A percentile compares a stretch with the other conserved stretches of the same genome.
phyloP scores from a whole-genome alignment of 2,888 invertebrate species.

The Limnephilus lunatus region DNA sequence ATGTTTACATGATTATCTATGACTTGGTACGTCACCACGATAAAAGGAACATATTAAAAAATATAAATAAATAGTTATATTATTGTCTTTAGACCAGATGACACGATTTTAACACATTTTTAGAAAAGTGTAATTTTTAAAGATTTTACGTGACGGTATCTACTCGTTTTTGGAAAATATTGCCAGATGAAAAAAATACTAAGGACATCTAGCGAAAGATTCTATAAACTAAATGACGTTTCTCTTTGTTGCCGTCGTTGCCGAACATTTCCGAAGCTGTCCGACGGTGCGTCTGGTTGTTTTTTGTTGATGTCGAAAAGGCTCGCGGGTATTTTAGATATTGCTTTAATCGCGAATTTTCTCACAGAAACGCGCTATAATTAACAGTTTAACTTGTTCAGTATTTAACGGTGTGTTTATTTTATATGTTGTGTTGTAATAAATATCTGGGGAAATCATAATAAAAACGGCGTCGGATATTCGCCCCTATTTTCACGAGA shows the following conservation, averaged over 20 bases:
- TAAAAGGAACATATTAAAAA: not conserved
- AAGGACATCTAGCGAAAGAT: slow-evolving; percentile 15
- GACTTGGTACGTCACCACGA: not conserved
- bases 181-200: slow-evolving; percentile 25
- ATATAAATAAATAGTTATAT: not conserved
- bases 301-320: not conserved
- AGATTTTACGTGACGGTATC: not conserved
- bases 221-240: slow-evolving; percentile 43
- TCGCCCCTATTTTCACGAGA: slow-evolving; percentile 38
- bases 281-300: slow-evolving; percentile 4
- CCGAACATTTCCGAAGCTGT: slow-evolving; percentile 39
- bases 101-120: not conserved
- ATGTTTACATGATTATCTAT: not conserved
- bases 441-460: not conserved
- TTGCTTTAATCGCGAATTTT: not conserved
- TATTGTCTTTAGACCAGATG: not conserved
- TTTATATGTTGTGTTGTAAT: slow-evolving; percentile 5
- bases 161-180: not conserved
- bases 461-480: slow-evolving; percentile 26
- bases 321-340: slow-evolving; percentile 39
- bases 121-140: not conserved
- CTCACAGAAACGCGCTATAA: slow-evolving; percentile 30
- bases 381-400: not conserved
- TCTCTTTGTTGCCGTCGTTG: slow-evolving; percentile 7
- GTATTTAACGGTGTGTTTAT: slow-evolving; percentile 4